Base-by-base conservation (phyloP, 2,888 invertebrate species). In the Agrotis puta region DNA sequence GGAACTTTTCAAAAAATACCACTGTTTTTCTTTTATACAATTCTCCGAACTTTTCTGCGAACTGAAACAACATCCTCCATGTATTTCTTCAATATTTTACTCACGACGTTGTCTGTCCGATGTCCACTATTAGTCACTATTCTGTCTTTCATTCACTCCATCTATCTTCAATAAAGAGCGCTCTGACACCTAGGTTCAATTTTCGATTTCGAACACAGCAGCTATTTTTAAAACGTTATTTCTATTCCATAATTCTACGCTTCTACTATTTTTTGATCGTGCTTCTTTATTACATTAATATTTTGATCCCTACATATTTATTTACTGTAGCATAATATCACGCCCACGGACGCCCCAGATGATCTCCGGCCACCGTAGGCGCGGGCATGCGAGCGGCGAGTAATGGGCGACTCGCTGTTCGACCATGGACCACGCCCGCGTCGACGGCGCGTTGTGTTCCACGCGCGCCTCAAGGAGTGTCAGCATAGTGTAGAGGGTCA, bases 241-340 rank as follows among this genome's bases (percentile, higher is more conserved):
- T 70, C 45, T 43, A 50, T 62, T 51, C 1, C 6, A 13, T 33
- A 6, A 33, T 45, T 45, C 6, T 16, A 18, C 11, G 18, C n/a
- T n/a, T n/a, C n/a, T 33, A 11, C 13, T n/a, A 11, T 14, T 45
- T 68, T 57, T 51, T 57, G 13, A 47, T 47, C 7, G 20, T 43
- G 22, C 9, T 56, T 39, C 45, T 27, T 27, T n/a, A 54, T 43
- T 33, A 16, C 33, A 22, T 3, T 7, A 20, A 39, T 58, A 58
- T 57, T 75, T 56, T 50, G 22, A 45, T 33, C 1, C 2, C 5
- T 7, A 27, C 11, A 11, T 9, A 16, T 54, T 77, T 56, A 9
- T 3, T 50, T n/a, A 39, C 11, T 62, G 5, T 51, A 47, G 11
- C 18, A 48, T 53, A 39, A 24, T 14, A 45, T 22, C 20, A 68